Conservation (phyloP, 2,888 invertebrate genomes). For the Microctonus brassicae region DNA sequence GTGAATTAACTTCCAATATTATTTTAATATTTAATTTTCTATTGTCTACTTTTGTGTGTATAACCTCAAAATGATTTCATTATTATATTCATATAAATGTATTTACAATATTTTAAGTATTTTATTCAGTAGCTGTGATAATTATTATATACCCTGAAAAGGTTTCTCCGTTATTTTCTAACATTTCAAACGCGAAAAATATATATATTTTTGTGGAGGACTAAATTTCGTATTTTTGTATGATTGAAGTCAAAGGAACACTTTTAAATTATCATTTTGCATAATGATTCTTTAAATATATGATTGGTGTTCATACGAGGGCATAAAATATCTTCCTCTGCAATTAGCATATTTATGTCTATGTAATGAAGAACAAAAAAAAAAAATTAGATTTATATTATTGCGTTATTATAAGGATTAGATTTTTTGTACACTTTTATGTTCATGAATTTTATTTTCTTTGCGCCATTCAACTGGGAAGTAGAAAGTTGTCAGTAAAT, state of each 20-base stretch:
- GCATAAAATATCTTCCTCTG: background rate
- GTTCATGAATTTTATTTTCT: background rate
- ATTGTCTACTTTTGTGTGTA: background rate
- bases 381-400: background rate
- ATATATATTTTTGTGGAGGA: conserved; percentile 6
- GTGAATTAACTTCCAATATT: conserved; percentile 4
- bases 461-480: conserved; percentile 42
- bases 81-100: background rate
- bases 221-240: too few relatives aligned
- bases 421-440: background rate
- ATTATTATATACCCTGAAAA: too few relatives aligned
- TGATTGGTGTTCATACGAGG: too few relatives aligned
- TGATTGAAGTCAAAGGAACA: conserved; percentile 2
- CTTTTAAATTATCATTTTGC: conserved; percentile 32
- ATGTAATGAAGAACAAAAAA: background rate
- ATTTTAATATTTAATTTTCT: background rate
- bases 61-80: background rate
- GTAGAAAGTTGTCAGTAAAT: conserved; percentile 47
- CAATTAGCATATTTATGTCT: background rate
- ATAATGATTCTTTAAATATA: too few relatives aligned
- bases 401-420: background rate
- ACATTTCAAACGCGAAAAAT: background rate
- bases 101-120: background rate
- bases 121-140: too few relatives aligned
- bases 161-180: too few relatives aligned